These are phyloP conservation scores for Helicorthomorpha holstii DNA, from an alignment of 1,140 invertebrate genomes.

Conservation along the genomic window DNA sequence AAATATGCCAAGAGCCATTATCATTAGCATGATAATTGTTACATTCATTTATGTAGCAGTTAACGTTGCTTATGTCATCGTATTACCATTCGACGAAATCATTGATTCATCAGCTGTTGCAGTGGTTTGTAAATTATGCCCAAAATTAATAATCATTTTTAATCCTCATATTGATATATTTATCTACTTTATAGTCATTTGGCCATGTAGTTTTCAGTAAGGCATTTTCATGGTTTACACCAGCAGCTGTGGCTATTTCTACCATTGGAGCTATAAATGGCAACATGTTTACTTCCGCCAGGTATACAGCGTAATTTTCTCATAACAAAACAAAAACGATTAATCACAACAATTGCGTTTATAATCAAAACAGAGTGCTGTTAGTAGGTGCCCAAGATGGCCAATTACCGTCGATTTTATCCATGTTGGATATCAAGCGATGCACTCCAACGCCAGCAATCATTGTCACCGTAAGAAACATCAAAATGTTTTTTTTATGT, in stretches of 20 bases:
- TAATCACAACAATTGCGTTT: slow-evolving; percentile 1
- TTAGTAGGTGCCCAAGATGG: slow-evolving; percentile 61
- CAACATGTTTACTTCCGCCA: slow-evolving; percentile 71
- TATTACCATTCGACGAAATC: slow-evolving; percentile 59
- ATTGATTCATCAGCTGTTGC: slow-evolving; percentile 61
- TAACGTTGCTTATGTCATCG: slow-evolving; percentile 77
- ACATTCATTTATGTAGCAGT: slow-evolving; percentile 71
- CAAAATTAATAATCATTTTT: not conserved
- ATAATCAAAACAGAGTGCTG: slow-evolving; percentile 46
- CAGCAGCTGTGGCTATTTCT: slow-evolving; percentile 73
- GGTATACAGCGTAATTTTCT: slow-evolving; percentile 10
- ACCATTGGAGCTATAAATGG: slow-evolving; percentile 75
- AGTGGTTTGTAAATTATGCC: slow-evolving; percentile 37
- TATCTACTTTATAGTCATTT: slow-evolving; percentile 40
- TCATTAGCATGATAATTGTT: slow-evolving; percentile 69
- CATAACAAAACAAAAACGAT: not conserved
- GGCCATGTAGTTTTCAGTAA: slow-evolving; percentile 55
- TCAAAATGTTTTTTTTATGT: not conserved
- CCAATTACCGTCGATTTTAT: slow-evolving; percentile 60
- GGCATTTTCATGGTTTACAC: slow-evolving; percentile 59
- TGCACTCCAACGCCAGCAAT: slow-evolving; percentile 65
- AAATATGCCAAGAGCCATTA: slow-evolving; percentile 69
- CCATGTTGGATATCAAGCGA: slow-evolving; percentile 51
- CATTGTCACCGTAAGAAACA: slow-evolving; percentile 46
- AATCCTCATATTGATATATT: too few species aligned